Evolutionary conservation across 1,140 invertebrate genomes (phyloP).

Genomic region (Monochamus saltuarius): DNA sequence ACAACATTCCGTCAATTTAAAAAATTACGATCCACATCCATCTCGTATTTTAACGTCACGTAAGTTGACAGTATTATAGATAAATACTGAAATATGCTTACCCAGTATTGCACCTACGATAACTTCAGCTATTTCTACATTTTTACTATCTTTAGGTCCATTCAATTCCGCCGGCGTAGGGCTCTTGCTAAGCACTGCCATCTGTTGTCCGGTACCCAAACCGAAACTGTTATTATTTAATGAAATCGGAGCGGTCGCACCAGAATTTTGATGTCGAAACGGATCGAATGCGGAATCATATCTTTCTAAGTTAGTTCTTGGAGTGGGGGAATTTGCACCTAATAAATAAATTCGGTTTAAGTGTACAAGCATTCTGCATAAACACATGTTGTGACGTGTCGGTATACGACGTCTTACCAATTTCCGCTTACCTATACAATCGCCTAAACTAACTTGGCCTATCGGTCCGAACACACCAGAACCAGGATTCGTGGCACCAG

Average conservation of each 20-base stretch:
- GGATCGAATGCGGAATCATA: slow-evolving; percentile 73
- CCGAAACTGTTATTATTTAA: slow-evolving; percentile 77
- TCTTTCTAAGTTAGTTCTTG: slow-evolving; percentile 66
- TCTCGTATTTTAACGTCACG: no score
- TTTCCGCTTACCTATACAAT: slow-evolving; percentile 48
- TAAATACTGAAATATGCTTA: slow-evolving; percentile 46
- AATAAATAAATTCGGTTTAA: neutral
- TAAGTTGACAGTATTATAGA: no score
- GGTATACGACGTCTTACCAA: neutral
- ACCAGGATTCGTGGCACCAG: slow-evolving; percentile 60
- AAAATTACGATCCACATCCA: no score
- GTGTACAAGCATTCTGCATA: no score
- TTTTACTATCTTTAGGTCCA: slow-evolving; percentile 73
- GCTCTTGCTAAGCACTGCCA: slow-evolving; percentile 82
- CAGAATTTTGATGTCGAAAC: slow-evolving; percentile 68
- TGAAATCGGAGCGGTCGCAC: slow-evolving; percentile 68
- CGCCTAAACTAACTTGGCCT: slow-evolving; percentile 66
- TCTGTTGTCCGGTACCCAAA: slow-evolving; percentile 71
- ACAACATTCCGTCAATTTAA: no score
- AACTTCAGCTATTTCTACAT: slow-evolving; percentile 91
- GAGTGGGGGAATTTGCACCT: slow-evolving; percentile 63
- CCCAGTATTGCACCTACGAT: slow-evolving; percentile 97
- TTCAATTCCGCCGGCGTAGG: slow-evolving; percentile 76
- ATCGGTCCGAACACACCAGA: slow-evolving; percentile 77
- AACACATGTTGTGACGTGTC: neutral